Conservation (phyloP, 1,140 invertebrate genomes). For the Eufriesea mexicana region DNA sequence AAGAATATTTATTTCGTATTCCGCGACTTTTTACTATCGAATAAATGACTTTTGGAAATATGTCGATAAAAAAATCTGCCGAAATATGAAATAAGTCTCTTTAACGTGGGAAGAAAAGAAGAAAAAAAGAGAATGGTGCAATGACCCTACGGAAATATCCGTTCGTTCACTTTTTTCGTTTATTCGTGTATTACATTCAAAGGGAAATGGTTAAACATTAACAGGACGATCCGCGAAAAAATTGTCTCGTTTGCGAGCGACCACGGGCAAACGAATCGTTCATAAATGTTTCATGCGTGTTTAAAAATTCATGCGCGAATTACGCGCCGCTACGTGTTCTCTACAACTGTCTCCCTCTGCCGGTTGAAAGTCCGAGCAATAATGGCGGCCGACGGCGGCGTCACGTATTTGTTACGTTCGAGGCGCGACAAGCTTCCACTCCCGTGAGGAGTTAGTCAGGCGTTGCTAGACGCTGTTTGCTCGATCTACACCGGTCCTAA, state of each 20-base stretch:
- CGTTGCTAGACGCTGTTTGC: constrained; percentile 31
- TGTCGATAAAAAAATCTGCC: no score
- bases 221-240: neutral
- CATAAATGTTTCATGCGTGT: constrained; percentile 8
- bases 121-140: no score
- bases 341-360: neutral
- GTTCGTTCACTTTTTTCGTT: neutral
- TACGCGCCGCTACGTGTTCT: neutral
- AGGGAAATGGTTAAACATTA: neutral
- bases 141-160: no score
- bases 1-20: neutral
- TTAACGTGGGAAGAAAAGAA: no score
- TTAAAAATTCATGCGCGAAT: constrained; percentile 6
- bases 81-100: no score
- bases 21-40: no score
- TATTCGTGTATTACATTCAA: neutral
- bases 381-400: neutral
- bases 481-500: constrained; percentile 37
- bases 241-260: neutral
- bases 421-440: constrained; percentile 9
- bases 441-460: constrained; percentile 39
- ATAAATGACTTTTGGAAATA: no score
- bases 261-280: neutral
- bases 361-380: neutral
- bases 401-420: neutral